phyloP scores from a whole-genome alignment of 2,888 invertebrate species.

The Aradus depressus region DNA sequence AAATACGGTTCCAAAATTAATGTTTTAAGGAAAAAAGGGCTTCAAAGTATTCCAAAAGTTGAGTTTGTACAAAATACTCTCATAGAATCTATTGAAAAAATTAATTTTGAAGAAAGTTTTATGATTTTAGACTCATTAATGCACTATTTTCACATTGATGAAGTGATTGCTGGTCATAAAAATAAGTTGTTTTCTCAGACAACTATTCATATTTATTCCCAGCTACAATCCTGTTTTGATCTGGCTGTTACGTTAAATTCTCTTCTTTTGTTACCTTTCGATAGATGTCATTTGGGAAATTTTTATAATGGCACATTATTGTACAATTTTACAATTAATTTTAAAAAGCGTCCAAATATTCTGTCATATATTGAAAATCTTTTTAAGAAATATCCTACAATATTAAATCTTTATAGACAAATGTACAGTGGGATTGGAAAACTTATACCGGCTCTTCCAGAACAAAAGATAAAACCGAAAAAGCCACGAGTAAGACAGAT shows the following conservation, averaged over 20 bases:
- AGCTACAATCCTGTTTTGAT: slow-evolving; percentile 52
- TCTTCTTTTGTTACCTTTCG: slow-evolving; percentile 46
- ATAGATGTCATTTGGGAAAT: slow-evolving; percentile 46
- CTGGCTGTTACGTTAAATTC: slow-evolving; percentile 52
- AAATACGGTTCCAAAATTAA: slow-evolving; percentile 36
- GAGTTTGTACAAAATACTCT: slow-evolving; percentile 32
- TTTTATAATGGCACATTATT: slow-evolving; percentile 63
- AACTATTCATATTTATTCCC: slow-evolving; percentile 51
- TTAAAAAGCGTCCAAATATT: slow-evolving; percentile 47
- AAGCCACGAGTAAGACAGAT: slow-evolving; percentile 14
- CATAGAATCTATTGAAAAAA: slow-evolving; percentile 41
- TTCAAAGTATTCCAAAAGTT: background rate
- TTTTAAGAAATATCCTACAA: slow-evolving; percentile 35
- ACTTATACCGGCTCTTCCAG: slow-evolving; percentile 1
- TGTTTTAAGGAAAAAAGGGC: slow-evolving; percentile 36
- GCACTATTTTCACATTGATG: slow-evolving; percentile 43
- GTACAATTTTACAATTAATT: slow-evolving; percentile 56
- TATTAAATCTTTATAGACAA: slow-evolving; percentile 33
- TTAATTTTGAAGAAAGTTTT: slow-evolving; percentile 48
- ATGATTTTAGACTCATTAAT: slow-evolving; percentile 47
- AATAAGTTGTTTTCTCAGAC: slow-evolving; percentile 43
- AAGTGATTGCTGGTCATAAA: slow-evolving; percentile 37
- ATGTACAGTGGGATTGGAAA: background rate
- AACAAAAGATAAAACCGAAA: slow-evolving; percentile 5
- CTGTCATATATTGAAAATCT: slow-evolving; percentile 41